Percentiles rank a stretch among this genome's conserved stretches.
phyloP scores from a whole-genome alignment of 2,888 invertebrate species.

The Andricus curvator region DNA sequence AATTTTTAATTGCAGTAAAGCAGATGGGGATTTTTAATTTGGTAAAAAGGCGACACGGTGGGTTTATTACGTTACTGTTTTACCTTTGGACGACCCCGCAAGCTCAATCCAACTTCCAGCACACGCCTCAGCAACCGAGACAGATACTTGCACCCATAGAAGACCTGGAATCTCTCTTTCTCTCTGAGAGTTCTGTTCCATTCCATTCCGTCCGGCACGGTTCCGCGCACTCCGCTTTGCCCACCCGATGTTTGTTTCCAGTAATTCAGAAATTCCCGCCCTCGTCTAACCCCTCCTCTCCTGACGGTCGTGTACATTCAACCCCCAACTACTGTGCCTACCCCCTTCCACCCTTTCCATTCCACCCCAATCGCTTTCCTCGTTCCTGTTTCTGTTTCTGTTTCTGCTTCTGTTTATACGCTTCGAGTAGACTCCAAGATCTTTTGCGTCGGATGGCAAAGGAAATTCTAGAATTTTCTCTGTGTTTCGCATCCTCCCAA shows the following conservation, averaged over 20 bases:
- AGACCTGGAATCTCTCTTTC: not conserved
- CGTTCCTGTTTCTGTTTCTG: slow-evolving; percentile 31
- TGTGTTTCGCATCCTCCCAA: not conserved
- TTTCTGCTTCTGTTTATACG: slow-evolving; percentile 11
- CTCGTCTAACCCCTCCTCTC: slow-evolving; percentile 38
- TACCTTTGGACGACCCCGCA: slow-evolving; percentile 32
- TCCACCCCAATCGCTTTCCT: not conserved
- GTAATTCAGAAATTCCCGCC: slow-evolving; percentile 64
- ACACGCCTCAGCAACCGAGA: slow-evolving; percentile 45
- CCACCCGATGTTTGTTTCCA: slow-evolving; percentile 63
- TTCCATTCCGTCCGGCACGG: not conserved
- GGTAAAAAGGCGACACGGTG: too few species aligned
- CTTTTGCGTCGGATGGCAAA: slow-evolving; percentile 46
- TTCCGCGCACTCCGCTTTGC: slow-evolving; percentile 43
- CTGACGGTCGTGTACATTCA: slow-evolving; percentile 49
- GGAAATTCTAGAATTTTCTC: slow-evolving; percentile 43
- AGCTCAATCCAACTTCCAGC: slow-evolving; percentile 47
- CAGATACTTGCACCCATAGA: slow-evolving; percentile 43
- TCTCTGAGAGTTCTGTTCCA: not conserved
- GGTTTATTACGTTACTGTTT: not conserved
- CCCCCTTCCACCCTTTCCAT: slow-evolving; percentile 26
- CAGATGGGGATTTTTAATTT: too few species aligned
- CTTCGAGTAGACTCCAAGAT: slow-evolving; percentile 29
- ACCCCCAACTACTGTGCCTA: slow-evolving; percentile 38
- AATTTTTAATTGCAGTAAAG: too few species aligned